A percentile compares a stretch with the other conserved stretches of the same genome.
Conservation (phyloP, 2,888 invertebrate genomes). For the Sinohyriopsis cumingii region DNA sequence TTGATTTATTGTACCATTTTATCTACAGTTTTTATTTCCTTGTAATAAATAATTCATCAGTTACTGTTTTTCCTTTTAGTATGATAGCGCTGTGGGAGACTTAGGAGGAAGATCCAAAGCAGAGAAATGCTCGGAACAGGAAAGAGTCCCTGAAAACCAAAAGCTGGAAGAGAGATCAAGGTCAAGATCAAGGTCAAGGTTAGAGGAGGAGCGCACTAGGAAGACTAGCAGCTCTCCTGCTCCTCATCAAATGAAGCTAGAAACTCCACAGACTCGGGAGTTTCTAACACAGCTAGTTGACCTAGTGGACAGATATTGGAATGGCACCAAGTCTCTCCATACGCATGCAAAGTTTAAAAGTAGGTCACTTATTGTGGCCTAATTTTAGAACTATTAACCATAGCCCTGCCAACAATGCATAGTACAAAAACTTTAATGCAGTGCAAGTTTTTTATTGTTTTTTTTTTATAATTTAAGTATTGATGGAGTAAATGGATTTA, state of each 20-base stretch:
- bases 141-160: slow-evolving; percentile 10
- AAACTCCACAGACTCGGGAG: slow-evolving; percentile 40
- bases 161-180: slow-evolving; percentile 2
- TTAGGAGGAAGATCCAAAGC: slow-evolving; percentile 10
- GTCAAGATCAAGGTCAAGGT: too few species aligned
- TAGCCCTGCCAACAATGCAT: not conserved
- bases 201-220: too few species aligned
- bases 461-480: too few species aligned
- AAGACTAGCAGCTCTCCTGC: not conserved
- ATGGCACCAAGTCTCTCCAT: slow-evolving; percentile 69
- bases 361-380: slow-evolving; percentile 19
- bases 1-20: too few species aligned
- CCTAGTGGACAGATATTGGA: slow-evolving; percentile 71
- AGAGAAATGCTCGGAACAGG: slow-evolving; percentile 22
- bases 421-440: too few species aligned
- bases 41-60: not conserved
- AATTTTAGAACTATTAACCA: not conserved
- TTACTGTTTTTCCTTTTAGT: not conserved
- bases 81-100: slow-evolving; percentile 1
- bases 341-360: slow-evolving; percentile 68
- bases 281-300: slow-evolving; percentile 60
- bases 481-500: too few species aligned
- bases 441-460: too few species aligned
- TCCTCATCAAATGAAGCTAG: slow-evolving; percentile 8
- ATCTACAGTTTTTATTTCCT: too few species aligned